Evolutionary conservation across 2,113 vertebrate species (phyloP).

Genomic region (Bubo bubo): DNA sequence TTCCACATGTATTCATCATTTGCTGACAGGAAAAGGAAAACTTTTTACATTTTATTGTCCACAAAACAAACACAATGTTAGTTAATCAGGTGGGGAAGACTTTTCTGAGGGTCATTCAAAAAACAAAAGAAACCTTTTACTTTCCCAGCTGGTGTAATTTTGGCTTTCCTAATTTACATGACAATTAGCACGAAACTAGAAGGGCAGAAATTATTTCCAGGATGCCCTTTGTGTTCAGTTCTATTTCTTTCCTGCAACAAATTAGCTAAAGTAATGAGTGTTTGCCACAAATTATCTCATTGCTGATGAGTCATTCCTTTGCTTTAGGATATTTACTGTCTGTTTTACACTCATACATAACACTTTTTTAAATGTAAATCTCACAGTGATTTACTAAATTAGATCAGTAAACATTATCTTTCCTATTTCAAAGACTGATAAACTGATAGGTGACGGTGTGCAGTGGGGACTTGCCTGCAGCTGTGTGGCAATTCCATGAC

Average conservation of each 20-base stretch:
- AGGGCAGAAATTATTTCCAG: constrained; percentile 41
- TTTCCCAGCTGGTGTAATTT: constrained; percentile 46
- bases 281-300: constrained; percentile 37
- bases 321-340: neutral
- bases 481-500: neutral
- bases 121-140: constrained; percentile 60
- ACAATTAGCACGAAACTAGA: constrained; percentile 64
- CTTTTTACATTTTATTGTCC: constrained; percentile 80
- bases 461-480: neutral
- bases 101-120: constrained; percentile 60
- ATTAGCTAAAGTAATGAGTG: constrained; percentile 11
- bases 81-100: constrained; percentile 61
- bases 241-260: constrained; percentile 24
- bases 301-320: constrained; percentile 11
- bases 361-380: neutral
- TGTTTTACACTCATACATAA: neutral
- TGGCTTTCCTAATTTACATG: constrained; percentile 65
- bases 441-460: neutral
- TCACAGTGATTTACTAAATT: neutral
- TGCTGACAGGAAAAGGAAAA: constrained; percentile 81
- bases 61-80: constrained; percentile 69
- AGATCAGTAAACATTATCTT: neutral
- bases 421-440: neutral
- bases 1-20: constrained; percentile 85
- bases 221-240: constrained; percentile 25